A percentile compares a stretch with the other conserved stretches of the same genome.
These are phyloP conservation scores for Sparidentex hasta DNA, from an alignment of 2,797 vertebrate species.

Conservation along the genomic window DNA sequence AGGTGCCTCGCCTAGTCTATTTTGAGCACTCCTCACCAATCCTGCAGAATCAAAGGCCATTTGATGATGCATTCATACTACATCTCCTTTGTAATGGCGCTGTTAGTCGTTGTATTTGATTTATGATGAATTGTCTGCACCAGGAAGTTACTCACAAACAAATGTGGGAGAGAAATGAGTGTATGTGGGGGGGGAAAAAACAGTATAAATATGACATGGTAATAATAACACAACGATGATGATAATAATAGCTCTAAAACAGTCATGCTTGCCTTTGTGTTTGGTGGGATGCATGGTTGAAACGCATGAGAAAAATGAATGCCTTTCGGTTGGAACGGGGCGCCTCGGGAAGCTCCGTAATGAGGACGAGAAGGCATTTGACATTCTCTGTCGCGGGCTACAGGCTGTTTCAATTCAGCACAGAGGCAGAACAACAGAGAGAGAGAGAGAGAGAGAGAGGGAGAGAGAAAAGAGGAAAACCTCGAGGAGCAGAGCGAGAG, in stretches of 20 bases:
- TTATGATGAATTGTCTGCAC: slow-evolving; percentile 16
- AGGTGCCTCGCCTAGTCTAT: slow-evolving; percentile 45
- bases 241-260: slow-evolving; percentile 30
- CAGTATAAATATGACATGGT: slow-evolving; percentile 18
- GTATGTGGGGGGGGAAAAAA: not conserved
- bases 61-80: slow-evolving; percentile 47
- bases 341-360: slow-evolving; percentile 67
- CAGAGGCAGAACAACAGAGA: slow-evolving; percentile 34
- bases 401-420: slow-evolving; percentile 57
- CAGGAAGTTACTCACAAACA: slow-evolving; percentile 23
- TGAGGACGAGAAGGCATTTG: slow-evolving; percentile 62
- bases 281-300: slow-evolving; percentile 39
- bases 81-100: slow-evolving; percentile 30
- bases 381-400: slow-evolving; percentile 62
- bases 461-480: slow-evolving; percentile 13
- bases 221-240: slow-evolving; percentile 34
- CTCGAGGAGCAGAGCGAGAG: slow-evolving; percentile 3
- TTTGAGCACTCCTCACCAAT: slow-evolving; percentile 49
- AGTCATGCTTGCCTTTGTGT: slow-evolving; percentile 48
- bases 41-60: slow-evolving; percentile 47
- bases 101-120: slow-evolving; percentile 5
- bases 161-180: slow-evolving; percentile 5
- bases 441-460: slow-evolving; percentile 11
- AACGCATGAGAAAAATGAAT: slow-evolving; percentile 50
- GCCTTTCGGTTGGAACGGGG: slow-evolving; percentile 43